Base-by-base conservation (phyloP, 1,140 invertebrate genomes). In the Ptiloglossa arizonensis region DNA sequence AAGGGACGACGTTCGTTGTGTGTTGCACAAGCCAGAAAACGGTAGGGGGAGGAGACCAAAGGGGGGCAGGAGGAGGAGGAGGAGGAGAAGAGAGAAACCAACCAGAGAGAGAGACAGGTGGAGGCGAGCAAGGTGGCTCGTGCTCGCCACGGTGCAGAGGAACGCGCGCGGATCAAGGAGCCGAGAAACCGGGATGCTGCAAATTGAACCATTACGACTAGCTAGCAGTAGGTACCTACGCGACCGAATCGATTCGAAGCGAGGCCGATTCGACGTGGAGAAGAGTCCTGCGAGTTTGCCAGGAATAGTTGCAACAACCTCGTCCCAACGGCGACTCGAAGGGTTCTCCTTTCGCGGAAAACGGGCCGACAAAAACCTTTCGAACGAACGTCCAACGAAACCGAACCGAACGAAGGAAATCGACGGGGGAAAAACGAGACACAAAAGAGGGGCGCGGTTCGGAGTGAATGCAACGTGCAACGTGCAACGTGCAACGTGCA, bases 181-280 rank as follows among this genome's bases (percentile, higher is more conserved):
- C 79, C 74, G 80, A 81, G 79, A 76, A 78, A 71, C 19, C 66
- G 64, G 38, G 76, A 64, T 71, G 79, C 70, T 78, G 78, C 76
- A 88, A 87, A 88, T 87, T 89, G 79, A 85, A 81, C 79, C 83
- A 82, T 85, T 78, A 82, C 56, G 63, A 84, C 75, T 69, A 82
- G 52, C 59, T 73, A 19, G 54, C 32, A 57, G 27, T 57, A 29
- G 59, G 59, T 62, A n/a, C n/a, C n/a, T n/a, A 59, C 52, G 78
- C 78, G 71, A 83, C 85, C 78, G 50, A 86, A 79, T 86, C 67
- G 75, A 79, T 57, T 70, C 27, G 32, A 63, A 27, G 54, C 54
- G 15, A 57, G 52, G 41, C 6, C 41, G n/a, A n/a, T n/a, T n/a
- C n/a, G n/a, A n/a, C n/a, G n/a, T n/a, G n/a, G 29, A 41, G 46